Evolutionary conservation across 2,888 invertebrate species (phyloP).

Genomic region (Auanema sp.): DNA sequence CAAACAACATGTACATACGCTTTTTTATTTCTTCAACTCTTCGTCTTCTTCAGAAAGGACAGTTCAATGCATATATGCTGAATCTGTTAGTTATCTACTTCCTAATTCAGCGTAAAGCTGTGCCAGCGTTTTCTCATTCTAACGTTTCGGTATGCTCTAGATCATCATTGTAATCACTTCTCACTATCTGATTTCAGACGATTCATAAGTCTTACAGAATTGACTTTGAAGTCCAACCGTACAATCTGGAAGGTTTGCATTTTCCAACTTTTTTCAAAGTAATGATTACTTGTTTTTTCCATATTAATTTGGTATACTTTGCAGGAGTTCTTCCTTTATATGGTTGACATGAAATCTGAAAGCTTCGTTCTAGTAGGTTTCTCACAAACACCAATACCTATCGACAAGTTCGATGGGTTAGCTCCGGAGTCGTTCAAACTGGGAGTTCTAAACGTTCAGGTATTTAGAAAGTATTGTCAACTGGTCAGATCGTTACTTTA

Average conservation of each 20-base stretch:
- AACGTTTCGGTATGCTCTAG: too few species aligned
- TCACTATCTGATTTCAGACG: neutral
- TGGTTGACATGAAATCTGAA: constrained; percentile 3
- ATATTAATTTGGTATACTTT: neutral
- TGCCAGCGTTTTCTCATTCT: constrained; percentile 13
- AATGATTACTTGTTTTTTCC: neutral
- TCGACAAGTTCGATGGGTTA: neutral
- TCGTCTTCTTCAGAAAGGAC: constrained; percentile 19
- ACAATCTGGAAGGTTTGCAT: constrained; percentile 3
- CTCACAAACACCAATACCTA: neutral
- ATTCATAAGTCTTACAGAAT: constrained; percentile 2
- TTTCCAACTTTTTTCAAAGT: constrained; percentile 22
- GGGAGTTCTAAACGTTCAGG: constrained; percentile 14
- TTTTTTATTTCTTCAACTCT: neutral
- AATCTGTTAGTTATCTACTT: constrained; percentile 23
- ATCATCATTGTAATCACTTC: too few species aligned
- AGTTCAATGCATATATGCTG: constrained; percentile 33
- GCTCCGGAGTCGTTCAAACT: constrained; percentile 11
- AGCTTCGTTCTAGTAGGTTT: neutral
- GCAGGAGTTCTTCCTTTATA: constrained; percentile 16
- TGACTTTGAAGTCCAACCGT: constrained; percentile 15
- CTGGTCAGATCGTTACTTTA: constrained; percentile 4
- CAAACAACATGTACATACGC: constrained; percentile 14
- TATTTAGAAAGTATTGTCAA: neutral
- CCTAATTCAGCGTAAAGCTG: constrained; percentile 7